These are phyloP conservation scores for Paramormyrops hopkinsi DNA, from an alignment of 2,797 vertebrate genomes.

Conservation along the genomic window DNA sequence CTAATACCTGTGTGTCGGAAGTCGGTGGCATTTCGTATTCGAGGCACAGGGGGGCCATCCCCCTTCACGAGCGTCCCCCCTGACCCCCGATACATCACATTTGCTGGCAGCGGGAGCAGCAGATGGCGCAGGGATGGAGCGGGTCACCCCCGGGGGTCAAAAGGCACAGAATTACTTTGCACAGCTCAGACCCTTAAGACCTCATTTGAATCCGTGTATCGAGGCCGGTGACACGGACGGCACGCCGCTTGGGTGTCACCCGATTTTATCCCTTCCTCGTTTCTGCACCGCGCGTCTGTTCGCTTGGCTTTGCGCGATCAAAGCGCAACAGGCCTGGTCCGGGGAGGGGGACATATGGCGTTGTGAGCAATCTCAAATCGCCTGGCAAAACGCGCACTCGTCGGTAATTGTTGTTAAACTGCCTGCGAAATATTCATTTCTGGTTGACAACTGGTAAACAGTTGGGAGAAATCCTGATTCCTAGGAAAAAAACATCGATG, in stretches of 20 bases:
- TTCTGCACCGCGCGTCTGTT: background rate
- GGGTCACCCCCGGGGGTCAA: constrained; percentile 50
- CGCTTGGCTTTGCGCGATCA: background rate
- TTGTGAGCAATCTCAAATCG: constrained; percentile 45
- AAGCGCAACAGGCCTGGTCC: constrained; percentile 22
- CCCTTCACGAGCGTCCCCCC: constrained; percentile 57
- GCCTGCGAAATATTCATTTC: constrained; percentile 56
- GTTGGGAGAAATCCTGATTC: constrained; percentile 15
- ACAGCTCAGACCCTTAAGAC: constrained; percentile 49
- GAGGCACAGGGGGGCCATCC: constrained; percentile 35
- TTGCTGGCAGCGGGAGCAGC: constrained; percentile 67
- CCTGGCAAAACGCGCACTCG: constrained; percentile 40
- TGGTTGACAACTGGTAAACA: constrained; percentile 46
- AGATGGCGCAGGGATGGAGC: constrained; percentile 61
- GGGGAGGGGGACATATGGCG: constrained; percentile 28
- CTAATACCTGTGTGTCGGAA: constrained; percentile 35
- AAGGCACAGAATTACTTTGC: background rate
- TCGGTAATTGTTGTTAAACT: constrained; percentile 60
- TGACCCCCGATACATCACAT: constrained; percentile 59
- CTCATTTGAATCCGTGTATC: constrained; percentile 44
- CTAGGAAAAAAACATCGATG: background rate
- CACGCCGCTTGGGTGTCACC: constrained; percentile 25
- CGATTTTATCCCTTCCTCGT: background rate
- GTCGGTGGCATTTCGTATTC: constrained; percentile 41
- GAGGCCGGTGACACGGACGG: constrained; percentile 32